Evolutionary conservation across 2,888 invertebrate species (phyloP), one percentile per base, ranked within the genome.

Genomic region (Eupithecia abbreviata): DNA sequence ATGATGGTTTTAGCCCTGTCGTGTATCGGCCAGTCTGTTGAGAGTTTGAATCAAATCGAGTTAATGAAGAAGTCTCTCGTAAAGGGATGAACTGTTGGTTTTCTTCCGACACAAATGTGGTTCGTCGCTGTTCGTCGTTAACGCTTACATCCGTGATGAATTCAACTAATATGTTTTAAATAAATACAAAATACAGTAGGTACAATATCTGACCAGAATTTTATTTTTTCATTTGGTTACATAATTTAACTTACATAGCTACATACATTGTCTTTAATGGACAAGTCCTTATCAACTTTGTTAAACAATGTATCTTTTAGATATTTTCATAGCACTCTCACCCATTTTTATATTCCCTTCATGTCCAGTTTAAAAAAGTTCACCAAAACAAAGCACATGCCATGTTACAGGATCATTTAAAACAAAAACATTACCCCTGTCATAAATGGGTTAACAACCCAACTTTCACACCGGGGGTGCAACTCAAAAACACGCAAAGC

Each of bases 401-500:
- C 73, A 77, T 77, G 68, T 74, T 77, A 62, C 41, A 51, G 58
- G 62, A 77, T 62, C 42, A 69, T 72, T 74, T 15, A 65, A 74
- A 74, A 69, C 71, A 69, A 72, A 74, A 72, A 72, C 69, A 69
- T 68, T 30, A 74, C 13, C 18, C 62, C 51, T 12, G 65, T 55
- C 42, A 45, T 69, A 77, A 77, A 75, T 72, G 72, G 74, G 77
- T 74, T 72, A 75, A 75, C 77, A 70, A 71, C 66, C 65, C 45
- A 47, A 75, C 65, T 72, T 70, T 43, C 43, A 68, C 66, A 49
- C 49, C 55, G 4, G 68, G 45, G 71, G 12, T 69, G 66, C 66
- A 43, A 77, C 77, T 78, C 76, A 71, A 62, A 77, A 79, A 74
- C 81, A 79, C 72, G 75, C 71, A 62, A 74, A 73, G 71, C 62